A percentile compares a stretch with the other conserved stretches of the same genome.
These are phyloP conservation scores for Nansenia antarctica DNA, from an alignment of 2,113 vertebrate genomes.

Conservation along the genomic window DNA sequence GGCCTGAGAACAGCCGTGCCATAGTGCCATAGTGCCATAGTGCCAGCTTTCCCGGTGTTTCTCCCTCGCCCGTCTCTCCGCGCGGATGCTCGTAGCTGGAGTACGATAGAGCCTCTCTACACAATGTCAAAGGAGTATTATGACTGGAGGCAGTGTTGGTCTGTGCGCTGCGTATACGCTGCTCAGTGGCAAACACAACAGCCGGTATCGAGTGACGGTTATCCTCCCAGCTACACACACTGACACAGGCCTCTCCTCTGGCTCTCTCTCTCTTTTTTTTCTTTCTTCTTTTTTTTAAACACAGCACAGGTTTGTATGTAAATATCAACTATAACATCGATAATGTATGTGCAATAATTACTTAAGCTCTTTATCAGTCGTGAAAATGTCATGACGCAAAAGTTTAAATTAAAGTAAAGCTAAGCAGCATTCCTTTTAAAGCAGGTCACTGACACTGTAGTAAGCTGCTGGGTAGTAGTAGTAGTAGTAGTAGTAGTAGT, in stretches of 20 bases:
- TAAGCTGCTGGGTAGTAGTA: background rate
- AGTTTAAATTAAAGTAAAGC: background rate
- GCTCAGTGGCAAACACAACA: conserved; percentile 56
- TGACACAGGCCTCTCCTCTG: no score
- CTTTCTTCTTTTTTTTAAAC: background rate
- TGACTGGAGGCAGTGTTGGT: conserved; percentile 53
- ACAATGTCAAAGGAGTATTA: conserved; percentile 71
- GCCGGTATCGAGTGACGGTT: conserved; percentile 46
- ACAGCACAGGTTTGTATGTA: background rate
- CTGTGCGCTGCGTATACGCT: conserved; percentile 39
- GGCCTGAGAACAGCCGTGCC: conserved; percentile 42
- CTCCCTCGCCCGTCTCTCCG: conserved; percentile 13
- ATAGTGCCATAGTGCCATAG: conserved; percentile 20
- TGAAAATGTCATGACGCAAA: background rate
- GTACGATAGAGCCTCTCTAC: conserved; percentile 35
- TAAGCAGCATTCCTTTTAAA: background rate
- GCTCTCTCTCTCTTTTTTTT: no score
- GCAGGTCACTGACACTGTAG: background rate
- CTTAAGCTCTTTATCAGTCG: no score
- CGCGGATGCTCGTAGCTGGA: conserved; percentile 51
- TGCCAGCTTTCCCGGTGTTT: conserved; percentile 34
- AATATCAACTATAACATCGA: background rate
- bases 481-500: conserved; percentile 13
- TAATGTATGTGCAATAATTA: background rate
- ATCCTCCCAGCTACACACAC: conserved; percentile 16